Evolutionary conservation across 2,797 vertebrate species (phyloP).

Genomic region (Podarcis lilfordi): DNA sequence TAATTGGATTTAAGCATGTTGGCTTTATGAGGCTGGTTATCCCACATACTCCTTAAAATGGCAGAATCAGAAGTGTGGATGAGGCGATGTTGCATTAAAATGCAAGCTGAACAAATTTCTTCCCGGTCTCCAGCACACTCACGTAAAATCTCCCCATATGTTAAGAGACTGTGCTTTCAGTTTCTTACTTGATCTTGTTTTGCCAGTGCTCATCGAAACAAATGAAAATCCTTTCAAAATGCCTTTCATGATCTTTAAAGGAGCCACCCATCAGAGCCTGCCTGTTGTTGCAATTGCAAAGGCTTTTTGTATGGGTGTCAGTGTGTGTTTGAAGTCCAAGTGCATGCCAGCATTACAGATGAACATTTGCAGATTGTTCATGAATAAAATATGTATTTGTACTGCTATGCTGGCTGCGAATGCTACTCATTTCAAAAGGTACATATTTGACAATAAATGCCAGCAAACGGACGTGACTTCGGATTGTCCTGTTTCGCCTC

Average conservation of each 20-base stretch:
- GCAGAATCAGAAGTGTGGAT: no score
- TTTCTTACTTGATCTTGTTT: neutral
- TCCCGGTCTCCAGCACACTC: no score
- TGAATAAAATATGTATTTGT: conserved; percentile 16
- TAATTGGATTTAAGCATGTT: no score
- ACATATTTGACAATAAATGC: neutral
- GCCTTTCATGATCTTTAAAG: neutral
- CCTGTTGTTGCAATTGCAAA: neutral
- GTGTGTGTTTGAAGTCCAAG: neutral
- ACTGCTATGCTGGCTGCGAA: neutral
- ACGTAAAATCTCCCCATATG: no score
- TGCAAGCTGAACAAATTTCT: no score
- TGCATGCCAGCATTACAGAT: neutral
- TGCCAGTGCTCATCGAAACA: neutral
- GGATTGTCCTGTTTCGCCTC: neutral
- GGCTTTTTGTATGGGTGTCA: neutral
- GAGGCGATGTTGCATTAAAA: no score
- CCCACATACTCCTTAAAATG: no score
- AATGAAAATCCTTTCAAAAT: neutral
- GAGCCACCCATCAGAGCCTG: no score
- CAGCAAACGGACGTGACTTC: neutral
- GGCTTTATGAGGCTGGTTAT: no score
- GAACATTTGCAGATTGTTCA: conserved; percentile 16
- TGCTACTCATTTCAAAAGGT: neutral
- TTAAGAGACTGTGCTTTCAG: neutral